These are phyloP conservation scores for Hippocampus zosterae DNA, from an alignment of 2,113 vertebrate species.

Conservation along the genomic window DNA sequence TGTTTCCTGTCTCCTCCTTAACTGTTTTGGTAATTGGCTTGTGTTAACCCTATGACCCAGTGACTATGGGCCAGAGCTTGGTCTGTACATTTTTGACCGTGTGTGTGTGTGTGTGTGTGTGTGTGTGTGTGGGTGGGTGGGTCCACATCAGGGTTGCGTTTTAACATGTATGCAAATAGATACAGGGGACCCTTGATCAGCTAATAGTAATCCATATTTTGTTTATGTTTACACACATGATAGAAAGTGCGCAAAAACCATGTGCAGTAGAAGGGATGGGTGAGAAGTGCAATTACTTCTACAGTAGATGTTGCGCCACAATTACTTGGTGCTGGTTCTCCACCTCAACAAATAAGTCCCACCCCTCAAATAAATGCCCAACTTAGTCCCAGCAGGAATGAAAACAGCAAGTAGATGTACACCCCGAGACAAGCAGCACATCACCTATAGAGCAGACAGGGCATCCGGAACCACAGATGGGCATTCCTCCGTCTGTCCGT, in stretches of 20 bases:
- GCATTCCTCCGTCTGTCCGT: too few relatives aligned
- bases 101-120: background rate
- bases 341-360: too few relatives aligned
- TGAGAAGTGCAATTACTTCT: background rate
- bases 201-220: background rate
- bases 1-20: conserved; percentile 76
- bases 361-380: too few relatives aligned
- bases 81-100: conserved; percentile 8
- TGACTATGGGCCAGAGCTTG: conserved; percentile 48
- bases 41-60: conserved; percentile 76
- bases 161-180: background rate
- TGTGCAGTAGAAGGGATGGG: background rate
- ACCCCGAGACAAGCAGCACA: too few relatives aligned
- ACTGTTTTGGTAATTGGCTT: conserved; percentile 79
- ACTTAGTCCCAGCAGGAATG: too few relatives aligned
- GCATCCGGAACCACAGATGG: too few relatives aligned
- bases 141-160: background rate
- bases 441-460: too few relatives aligned
- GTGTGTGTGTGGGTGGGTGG: background rate
- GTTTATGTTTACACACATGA: background rate
- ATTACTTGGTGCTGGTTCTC: background rate
- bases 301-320: background rate
- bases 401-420: too few relatives aligned
- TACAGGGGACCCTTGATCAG: background rate
- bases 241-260: background rate